A percentile compares a stretch with the other conserved stretches of the same genome.
phyloP scores from a whole-genome alignment of 2,888 invertebrate species.

The Mantis religiosa region DNA sequence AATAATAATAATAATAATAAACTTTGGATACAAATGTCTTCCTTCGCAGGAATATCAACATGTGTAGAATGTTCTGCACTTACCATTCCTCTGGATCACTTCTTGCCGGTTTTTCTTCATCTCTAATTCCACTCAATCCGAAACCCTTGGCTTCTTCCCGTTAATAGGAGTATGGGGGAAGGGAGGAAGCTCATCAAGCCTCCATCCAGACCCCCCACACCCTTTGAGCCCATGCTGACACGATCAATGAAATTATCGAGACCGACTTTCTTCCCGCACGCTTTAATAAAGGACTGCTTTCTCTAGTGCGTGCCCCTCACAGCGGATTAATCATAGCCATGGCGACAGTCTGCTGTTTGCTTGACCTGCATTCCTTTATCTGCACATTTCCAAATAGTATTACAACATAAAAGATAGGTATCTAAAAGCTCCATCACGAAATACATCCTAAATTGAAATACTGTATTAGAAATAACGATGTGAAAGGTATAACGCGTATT shows the following conservation, averaged over 20 bases:
- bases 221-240: not conserved
- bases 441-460: too few relatives aligned
- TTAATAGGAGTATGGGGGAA: not conserved
- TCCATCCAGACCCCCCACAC: not conserved
- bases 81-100: not conserved
- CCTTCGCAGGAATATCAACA: not conserved
- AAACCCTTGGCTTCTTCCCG: not conserved
- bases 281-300: constrained; percentile 5
- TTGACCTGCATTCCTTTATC: not conserved
- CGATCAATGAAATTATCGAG: constrained; percentile 12
- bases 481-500: too few relatives aligned
- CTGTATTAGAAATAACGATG: too few relatives aligned
- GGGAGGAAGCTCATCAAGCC: not conserved
- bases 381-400: not conserved
- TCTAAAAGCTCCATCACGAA: too few relatives aligned
- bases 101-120: not conserved
- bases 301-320: not conserved
- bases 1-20: too few relatives aligned
- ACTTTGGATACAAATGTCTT: not conserved
- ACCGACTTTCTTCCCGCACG: not conserved
- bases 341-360: not conserved
- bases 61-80: not conserved
- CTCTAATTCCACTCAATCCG: constrained; percentile 7
- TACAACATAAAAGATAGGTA: not conserved
- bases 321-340: not conserved